Conservation (phyloP, 2,797 vertebrate species). For the Thunnus albacares region DNA sequence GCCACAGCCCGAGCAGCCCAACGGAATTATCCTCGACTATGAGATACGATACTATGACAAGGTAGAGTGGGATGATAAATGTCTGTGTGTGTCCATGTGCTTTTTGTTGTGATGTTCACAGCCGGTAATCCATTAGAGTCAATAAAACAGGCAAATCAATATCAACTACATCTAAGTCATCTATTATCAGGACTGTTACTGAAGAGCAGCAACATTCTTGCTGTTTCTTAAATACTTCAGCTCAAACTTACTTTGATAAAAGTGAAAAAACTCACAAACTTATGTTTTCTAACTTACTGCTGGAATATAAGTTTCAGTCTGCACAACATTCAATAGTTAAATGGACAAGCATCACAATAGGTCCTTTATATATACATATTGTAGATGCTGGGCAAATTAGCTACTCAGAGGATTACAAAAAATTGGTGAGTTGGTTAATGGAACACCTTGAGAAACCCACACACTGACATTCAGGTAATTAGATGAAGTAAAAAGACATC, state of each 20-base stretch:
- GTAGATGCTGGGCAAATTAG: background rate
- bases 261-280: background rate
- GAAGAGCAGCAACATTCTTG: conserved; percentile 24
- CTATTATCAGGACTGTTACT: conserved; percentile 35
- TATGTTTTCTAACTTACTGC: background rate
- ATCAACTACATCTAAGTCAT: conserved; percentile 50
- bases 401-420: background rate
- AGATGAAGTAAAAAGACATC: background rate
- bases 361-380: background rate
- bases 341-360: background rate
- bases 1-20: conserved; percentile 96
- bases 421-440: background rate
- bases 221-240: conserved; percentile 5
- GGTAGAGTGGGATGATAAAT: conserved; percentile 84
- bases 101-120: conserved; percentile 41
- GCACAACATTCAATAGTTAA: background rate
- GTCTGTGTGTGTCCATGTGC: conserved; percentile 24
- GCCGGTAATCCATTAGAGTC: conserved; percentile 55
- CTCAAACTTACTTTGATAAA: background rate
- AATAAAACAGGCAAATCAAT: conserved; percentile 61
- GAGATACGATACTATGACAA: conserved; percentile 96
- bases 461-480: background rate
- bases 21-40: conserved; percentile 96
- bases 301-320: background rate
- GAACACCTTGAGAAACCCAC: background rate